Base-by-base conservation (phyloP, 2,113 vertebrate species). In the Apteryx owenii region DNA sequence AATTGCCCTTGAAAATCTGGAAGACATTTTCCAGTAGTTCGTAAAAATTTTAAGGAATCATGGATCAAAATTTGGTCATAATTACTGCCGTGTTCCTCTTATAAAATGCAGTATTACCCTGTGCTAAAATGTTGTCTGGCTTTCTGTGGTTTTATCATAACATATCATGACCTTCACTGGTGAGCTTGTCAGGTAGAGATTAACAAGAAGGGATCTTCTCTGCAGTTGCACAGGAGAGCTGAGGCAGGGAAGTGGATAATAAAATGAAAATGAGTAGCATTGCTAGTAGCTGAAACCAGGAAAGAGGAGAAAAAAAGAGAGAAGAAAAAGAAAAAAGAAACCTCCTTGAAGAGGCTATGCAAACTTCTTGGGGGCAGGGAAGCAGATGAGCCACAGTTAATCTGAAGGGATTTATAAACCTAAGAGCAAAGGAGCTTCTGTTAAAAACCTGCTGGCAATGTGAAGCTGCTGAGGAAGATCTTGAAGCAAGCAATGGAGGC, bases 21-120 rank as follows among this genome's bases (percentile, higher is more conserved):
- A 88, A 80, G 28, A 93, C 73, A 78, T 86, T 96, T 94, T 86
- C 80, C 54, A 92, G 58, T 61, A 61, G 42, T 69, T 86, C 56
- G 60, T 84, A 90, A 92, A 91, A 93, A 20, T 75, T 83, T 77
- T 75, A 90, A 94, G 80, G 69, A 88, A 60, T 23, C 10, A 42
- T 56, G 72, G 83, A 88, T 90, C 85, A 68, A 69, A 75, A 22
- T 81, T 90, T 71, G 72, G 61, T 66, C 54, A 48, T 53, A 92
- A 68, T 68, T 84, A 75, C 54, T 81, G 50, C 69, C 70, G 36
- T 70, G 44, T 19, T 85, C 28, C 60, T 86, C 77, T 92, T 61
- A 76, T 2, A 84, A 73, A 88, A 26, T 90, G 82, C 61, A 69
- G 12, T 17, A 42, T 58, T 93, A 54, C 18, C 36, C 58, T 66